Evolutionary conservation across 2,113 vertebrate species (phyloP).

Genomic region (Oophaga pumilio): DNA sequence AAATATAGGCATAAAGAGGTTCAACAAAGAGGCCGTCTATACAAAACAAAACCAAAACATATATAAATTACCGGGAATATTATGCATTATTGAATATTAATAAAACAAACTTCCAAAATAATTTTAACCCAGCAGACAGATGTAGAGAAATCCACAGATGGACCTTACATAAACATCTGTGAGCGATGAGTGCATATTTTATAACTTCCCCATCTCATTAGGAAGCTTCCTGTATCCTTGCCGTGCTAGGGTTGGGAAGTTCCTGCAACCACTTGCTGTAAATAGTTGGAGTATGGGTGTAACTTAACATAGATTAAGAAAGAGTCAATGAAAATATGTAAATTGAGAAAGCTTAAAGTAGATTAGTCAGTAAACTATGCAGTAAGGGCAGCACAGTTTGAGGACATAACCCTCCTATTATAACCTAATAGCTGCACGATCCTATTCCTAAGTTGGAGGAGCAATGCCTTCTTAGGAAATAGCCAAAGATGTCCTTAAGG

Average conservation of each 20-base stretch:
- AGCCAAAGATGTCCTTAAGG: no score
- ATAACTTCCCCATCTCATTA: constrained; percentile 46
- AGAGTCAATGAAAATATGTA: not conserved
- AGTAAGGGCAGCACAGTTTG: no score
- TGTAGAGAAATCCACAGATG: not conserved
- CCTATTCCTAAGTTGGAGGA: no score
- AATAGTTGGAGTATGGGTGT: constrained; percentile 4
- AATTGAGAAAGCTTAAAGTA: no score
- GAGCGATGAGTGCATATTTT: constrained; percentile 7
- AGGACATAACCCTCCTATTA: no score
- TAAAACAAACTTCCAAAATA: not conserved
- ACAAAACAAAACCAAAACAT: not conserved
- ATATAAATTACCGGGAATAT: not conserved
- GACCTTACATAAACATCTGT: not conserved
- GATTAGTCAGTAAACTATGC: no score
- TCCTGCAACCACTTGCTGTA: constrained; percentile 2
- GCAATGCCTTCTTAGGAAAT: no score
- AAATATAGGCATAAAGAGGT: not conserved
- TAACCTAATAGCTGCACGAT: no score
- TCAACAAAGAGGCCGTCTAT: not conserved
- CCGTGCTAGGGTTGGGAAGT: constrained; percentile 4
- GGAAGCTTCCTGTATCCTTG: constrained; percentile 23
- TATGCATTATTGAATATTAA: not conserved
- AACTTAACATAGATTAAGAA: not conserved
- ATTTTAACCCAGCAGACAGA: not conserved